Percentiles rank a stretch among this genome's conserved stretches.
phyloP scores from a whole-genome alignment of 1,140 invertebrate species.

The Armadillidium nasatum region DNA sequence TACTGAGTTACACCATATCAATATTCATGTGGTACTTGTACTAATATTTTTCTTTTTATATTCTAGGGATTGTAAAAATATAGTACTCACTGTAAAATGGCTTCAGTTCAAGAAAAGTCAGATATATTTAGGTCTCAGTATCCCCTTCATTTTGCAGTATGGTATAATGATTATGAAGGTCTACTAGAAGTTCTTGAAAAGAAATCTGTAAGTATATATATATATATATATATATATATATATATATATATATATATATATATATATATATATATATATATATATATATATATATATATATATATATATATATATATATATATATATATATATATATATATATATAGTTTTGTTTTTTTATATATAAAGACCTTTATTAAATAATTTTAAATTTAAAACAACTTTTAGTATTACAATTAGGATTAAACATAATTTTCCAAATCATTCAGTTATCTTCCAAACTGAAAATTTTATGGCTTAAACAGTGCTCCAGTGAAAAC shows the following conservation, averaged over 20 bases:
- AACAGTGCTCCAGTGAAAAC: too few species aligned
- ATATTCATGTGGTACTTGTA: too few species aligned
- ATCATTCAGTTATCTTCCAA: too few species aligned
- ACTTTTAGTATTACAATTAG: too few species aligned
- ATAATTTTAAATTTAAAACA: too few species aligned
- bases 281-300: neutral
- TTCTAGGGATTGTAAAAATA: too few species aligned
- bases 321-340: slow-evolving; percentile 15
- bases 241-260: slow-evolving; percentile 10
- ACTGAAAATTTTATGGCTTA: too few species aligned
- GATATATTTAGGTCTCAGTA: neutral
- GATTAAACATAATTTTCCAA: too few species aligned
- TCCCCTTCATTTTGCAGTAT: neutral
- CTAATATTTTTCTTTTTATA: too few species aligned
- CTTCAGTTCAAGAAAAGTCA: neutral
- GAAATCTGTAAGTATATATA: neutral
- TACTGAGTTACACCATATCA: too few species aligned
- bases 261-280: slow-evolving; percentile 1
- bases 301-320: slow-evolving; percentile 8
- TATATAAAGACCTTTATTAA: too few species aligned
- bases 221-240: slow-evolving; percentile 5
- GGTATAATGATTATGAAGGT: neutral
- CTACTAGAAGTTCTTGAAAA: neutral
- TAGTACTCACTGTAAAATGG: neutral
- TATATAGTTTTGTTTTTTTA: neutral